Base-by-base conservation (phyloP, 2,797 vertebrate species). In the Phoxinus dragarum region DNA sequence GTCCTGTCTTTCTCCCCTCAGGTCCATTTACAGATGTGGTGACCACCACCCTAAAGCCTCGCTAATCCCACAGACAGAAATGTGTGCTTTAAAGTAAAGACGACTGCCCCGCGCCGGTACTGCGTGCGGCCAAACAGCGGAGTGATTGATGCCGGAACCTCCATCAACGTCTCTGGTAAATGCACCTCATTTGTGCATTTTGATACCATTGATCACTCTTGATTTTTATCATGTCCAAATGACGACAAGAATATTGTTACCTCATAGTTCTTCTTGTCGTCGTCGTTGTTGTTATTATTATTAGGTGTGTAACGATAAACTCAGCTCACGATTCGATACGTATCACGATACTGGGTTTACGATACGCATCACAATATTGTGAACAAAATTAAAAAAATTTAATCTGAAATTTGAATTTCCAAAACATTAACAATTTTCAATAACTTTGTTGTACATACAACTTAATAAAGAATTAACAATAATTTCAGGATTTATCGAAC, bases 21-120 rank as follows among this genome's bases (percentile, higher is more conserved):
- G 98, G 98, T 94, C 98, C 98, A n/a, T 99, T 99, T 93, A 98
- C 98, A 90, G 98, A 99, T 89, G 98, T 99, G 68, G 97, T 99
- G 92, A 99, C 98, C 88, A 97, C 98, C 92, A 97, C 97, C 92
- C 95, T 99, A 90, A 99, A 99, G 94, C 98, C 98, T 99, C 64
- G 95, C 96, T 92, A 99, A 99, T 92, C 97, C 98, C 14, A 97
- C 97, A 95, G 98, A 99, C 90, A 96, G 96, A 93, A 99, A 98
- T 86, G 96, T 99, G 88, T 99, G 98, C 91, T 99, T 99, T 92
- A 99, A 99, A 95, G 98, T 99, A 90, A 99, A 99, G 97, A 99
- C 98, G 66, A 99, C 98, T 2, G 98, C 98, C 1, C 98, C 98
- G 0, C 98, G 98, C 78, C 96, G 98, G 90, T 99, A 99, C 94